Base-by-base conservation (phyloP, 2,797 vertebrate genomes). In the Sciaenops ocellatus region DNA sequence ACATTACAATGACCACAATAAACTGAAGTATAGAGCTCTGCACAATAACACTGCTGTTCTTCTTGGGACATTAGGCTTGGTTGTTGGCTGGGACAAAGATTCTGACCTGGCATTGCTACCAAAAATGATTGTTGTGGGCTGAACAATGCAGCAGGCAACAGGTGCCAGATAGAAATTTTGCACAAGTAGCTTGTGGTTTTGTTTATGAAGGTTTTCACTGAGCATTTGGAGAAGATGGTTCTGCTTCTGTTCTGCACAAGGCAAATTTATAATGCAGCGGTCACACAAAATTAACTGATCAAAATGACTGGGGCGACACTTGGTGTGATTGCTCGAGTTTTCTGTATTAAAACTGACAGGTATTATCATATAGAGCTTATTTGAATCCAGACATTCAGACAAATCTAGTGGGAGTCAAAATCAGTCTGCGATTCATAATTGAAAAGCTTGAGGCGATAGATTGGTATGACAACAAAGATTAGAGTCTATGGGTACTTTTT, bases 401-500 rank as follows among this genome's bases (percentile, higher is more conserved):
- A 65, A 77, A 73, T 75, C 63, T 65, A 57, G 17, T 55, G 67
- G 72, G 77, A 77, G 79, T 62, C 34, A 11, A 72, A 86, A 72
- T 67, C 55, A 4, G 78, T 64, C 69, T 56, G 55, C 60, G 76
- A 79, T 74, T 80, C 48, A 48, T 84, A 83, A 79, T 78, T 42
- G 41, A 79, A 63, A 24, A 55, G 79, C 83, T 79, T 13, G 63
- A 75, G 70, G 89, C 71, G 1, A 41, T 16, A 64, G 54, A 78
- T 76, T 72, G 55, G 34, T 64, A 61, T 66, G 84, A 82, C 80
- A 80, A 80, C 71, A 82, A 60, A 81, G 80, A 88, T 87, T 86
- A 85, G 44, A 80, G 65, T 69, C 46, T 73, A 51, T 26, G 16
- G 5, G 9, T 55, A 5, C 10, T n/a, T 68, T 60, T 69, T 69